Evolutionary conservation across 2,113 vertebrate genomes (phyloP).

Genomic region (Noturus placidus): DNA sequence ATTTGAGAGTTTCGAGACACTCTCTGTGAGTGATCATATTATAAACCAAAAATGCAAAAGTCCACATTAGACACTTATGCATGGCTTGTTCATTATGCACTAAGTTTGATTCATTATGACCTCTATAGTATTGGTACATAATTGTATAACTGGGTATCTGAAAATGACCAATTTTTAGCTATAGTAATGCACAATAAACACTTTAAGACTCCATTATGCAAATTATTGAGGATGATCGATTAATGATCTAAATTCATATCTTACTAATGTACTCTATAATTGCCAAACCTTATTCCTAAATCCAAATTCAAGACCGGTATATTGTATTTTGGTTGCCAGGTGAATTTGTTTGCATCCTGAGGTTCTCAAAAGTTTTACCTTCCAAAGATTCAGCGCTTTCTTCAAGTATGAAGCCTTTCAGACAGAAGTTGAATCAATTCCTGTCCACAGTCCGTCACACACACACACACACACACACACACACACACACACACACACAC

Average conservation of each 20-base stretch:
- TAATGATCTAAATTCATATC: not conserved
- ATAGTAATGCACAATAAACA: not conserved
- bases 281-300: no score
- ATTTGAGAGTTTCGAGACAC: not conserved
- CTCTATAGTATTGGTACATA: not conserved
- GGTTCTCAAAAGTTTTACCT: not conserved
- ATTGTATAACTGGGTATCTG: not conserved
- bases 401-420: not conserved
- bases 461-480: conserved; percentile 31
- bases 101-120: not conserved
- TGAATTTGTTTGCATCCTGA: not conserved
- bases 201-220: not conserved
- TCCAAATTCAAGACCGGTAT: no score
- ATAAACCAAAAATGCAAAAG: not conserved
- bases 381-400: not conserved
- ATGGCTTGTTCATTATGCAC: no score
- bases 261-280: not conserved
- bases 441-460: conserved; percentile 13
- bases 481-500: conserved; percentile 20
- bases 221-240: not conserved
- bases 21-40: no score
- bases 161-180: not conserved
- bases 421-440: conserved; percentile 47
- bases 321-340: no score
- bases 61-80: not conserved